Evolutionary conservation across 2,888 invertebrate genomes (phyloP), one percentile per base, ranked within the genome.

Genomic region (Psylliodes chrysocephalus): DNA sequence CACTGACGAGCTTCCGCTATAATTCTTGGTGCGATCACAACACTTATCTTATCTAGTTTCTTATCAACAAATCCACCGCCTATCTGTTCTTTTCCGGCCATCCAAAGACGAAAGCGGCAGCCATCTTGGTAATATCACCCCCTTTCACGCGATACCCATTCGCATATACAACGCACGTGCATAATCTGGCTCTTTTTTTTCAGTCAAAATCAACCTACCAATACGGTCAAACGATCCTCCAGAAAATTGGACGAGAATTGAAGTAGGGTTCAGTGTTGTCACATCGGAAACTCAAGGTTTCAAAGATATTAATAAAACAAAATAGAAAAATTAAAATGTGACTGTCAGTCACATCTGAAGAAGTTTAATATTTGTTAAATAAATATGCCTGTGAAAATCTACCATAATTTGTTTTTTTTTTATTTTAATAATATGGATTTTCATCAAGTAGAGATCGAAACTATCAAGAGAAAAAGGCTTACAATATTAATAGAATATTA

Each of bases 71-170:
- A 75, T 72, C 73, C 77, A 72, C 72, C 74, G 71, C 75, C 76
- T 79, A 79, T 80, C 79, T 77, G 73, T 73, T 73, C 63, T 75
- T 76, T 79, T 78, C 78, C 80, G 78, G 78, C 78, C 77, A 77
- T 78, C 78, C 75, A 64, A 72, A 72, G 73, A 75, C 68, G 68
- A 72, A 72, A 72, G 74, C 66, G 66, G 60, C 73, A 73, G 77
- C 78, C 78, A 76, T 75, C 69, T 75, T 74, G 72, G 71, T 69
- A 73, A 74, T 74, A 73, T 72, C 74, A 68, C 68, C 69, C 72
- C 70, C 65, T 69, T 73, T 73, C 74, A 74, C 72, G 74, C 74
- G 71, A 74, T 73, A 61, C 56, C 25, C 52, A 44, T 30, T 30
- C 47, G 49, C 47, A 33, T 49, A 60, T 49, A 51, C 55, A 18